Percentiles rank a stretch among this genome's conserved stretches.
These are phyloP conservation scores for Listrodromus nycthemerus DNA, from an alignment of 2,888 invertebrate genomes.

Conservation along the genomic window DNA sequence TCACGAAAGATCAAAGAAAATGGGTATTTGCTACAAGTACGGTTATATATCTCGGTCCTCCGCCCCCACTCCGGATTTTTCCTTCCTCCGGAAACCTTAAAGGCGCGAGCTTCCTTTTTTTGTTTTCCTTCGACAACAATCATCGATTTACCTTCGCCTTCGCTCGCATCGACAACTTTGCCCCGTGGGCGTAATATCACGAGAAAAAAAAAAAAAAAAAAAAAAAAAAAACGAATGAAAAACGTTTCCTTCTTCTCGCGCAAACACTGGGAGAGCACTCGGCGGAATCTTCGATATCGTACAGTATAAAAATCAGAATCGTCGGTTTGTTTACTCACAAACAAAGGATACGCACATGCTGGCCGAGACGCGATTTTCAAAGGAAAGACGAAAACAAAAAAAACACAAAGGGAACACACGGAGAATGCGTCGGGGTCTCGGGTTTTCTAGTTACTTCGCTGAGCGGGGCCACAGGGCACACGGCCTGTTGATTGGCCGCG, in stretches of 20 bases:
- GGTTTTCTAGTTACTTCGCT: slow-evolving; percentile 54
- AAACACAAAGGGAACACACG: background rate
- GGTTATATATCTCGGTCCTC: slow-evolving; percentile 49
- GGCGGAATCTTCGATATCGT: too few species aligned
- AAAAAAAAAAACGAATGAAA: too few species aligned
- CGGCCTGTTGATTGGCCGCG: slow-evolving; percentile 76
- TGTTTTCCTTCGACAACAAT: slow-evolving; percentile 60
- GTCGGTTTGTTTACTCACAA: too few species aligned
- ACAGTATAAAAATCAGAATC: too few species aligned
- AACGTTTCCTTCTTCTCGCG: background rate
- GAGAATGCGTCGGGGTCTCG: slow-evolving; percentile 29
- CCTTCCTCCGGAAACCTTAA: slow-evolving; percentile 8
- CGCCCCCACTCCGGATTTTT: background rate
- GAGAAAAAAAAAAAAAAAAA: background rate
- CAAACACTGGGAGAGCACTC: background rate
- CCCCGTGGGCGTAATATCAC: slow-evolving; percentile 13
- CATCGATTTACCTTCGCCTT: slow-evolving; percentile 61
- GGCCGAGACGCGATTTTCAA: too few species aligned
- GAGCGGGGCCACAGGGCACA: slow-evolving; percentile 73
- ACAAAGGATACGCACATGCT: too few species aligned
- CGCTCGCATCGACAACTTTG: slow-evolving; percentile 31
- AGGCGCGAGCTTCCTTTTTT: slow-evolving; percentile 10
- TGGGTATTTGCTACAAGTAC: slow-evolving; percentile 76
- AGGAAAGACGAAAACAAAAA: background rate
- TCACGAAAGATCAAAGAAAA: slow-evolving; percentile 74